Percentiles rank a stretch among this genome's conserved stretches.
Conservation (phyloP, 2,797 vertebrate species). For the Ambastaia sidthimunki region DNA sequence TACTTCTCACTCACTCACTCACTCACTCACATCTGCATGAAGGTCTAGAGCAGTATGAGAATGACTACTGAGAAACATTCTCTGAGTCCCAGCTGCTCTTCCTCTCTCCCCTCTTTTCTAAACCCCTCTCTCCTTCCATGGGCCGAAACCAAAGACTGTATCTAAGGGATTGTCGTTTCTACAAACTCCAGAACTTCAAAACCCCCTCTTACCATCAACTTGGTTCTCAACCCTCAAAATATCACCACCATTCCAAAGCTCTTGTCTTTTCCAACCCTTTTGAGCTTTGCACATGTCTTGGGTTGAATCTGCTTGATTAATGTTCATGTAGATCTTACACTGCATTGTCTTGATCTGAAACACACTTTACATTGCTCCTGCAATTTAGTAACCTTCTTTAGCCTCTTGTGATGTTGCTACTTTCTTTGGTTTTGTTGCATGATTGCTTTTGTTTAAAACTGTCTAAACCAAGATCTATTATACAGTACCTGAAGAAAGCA, state of each 20-base stretch:
- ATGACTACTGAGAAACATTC: conserved; percentile 82
- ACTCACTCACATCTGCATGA: conserved; percentile 61
- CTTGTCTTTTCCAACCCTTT: conserved; percentile 9
- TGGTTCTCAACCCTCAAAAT: background rate
- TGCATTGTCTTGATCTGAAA: background rate
- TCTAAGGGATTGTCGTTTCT: conserved; percentile 26
- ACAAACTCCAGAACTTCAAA: conserved; percentile 8
- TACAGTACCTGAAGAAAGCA: background rate
- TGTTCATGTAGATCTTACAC: background rate
- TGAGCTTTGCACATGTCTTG: background rate
- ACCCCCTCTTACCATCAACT: background rate
- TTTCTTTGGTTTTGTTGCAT: background rate
- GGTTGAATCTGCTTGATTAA: background rate
- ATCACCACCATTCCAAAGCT: conserved; percentile 52
- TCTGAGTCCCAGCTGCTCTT: conserved; percentile 60
- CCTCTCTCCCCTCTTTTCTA: conserved; percentile 53
- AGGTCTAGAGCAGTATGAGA: conserved; percentile 83
- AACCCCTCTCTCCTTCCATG: conserved; percentile 27
- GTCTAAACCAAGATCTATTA: background rate
- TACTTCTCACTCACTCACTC: conserved; percentile 47
- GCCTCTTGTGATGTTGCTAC: background rate
- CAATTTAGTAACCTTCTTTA: background rate
- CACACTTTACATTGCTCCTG: background rate
- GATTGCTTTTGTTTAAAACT: background rate
- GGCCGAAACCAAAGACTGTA: conserved; percentile 44